These are phyloP conservation scores for Eleutherodactylus coqui DNA, from an alignment of 2,797 vertebrate species.

Conservation along the genomic window DNA sequence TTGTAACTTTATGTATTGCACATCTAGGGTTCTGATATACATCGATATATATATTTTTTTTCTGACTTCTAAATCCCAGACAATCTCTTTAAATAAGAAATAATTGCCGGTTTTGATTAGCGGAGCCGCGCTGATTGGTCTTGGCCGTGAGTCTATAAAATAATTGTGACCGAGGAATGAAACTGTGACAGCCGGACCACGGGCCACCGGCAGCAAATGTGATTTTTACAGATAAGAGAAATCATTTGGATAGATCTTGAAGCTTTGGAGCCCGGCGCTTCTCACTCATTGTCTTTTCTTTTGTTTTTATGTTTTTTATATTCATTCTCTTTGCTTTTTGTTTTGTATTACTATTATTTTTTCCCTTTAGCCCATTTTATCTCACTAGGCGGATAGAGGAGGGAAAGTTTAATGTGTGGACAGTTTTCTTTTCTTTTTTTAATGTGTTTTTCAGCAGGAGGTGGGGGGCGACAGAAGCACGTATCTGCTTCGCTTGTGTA, in stretches of 20 bases:
- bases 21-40: too few species aligned
- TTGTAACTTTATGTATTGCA: too few species aligned
- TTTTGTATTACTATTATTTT: conserved; percentile 82
- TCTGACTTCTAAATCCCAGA: background rate
- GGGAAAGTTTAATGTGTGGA: conserved; percentile 71
- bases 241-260: conserved; percentile 95
- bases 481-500: conserved; percentile 88
- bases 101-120: conserved; percentile 1
- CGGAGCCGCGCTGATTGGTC: background rate
- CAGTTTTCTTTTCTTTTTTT: conserved; percentile 80
- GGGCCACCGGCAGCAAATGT: conserved; percentile 90
- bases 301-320: conserved; percentile 70
- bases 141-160: background rate
- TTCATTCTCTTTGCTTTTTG: conserved; percentile 68
- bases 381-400: conserved; percentile 70
- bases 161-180: conserved; percentile 70
- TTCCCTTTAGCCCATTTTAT: conserved; percentile 84
- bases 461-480: conserved; percentile 79
- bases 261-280: conserved; percentile 81
- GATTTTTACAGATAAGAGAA: conserved; percentile 94
- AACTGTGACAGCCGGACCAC: conserved; percentile 69
- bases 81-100: background rate
- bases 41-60: too few species aligned
- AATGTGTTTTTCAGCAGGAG: conserved; percentile 91
- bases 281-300: conserved; percentile 78